Percentiles rank a stretch among this genome's conserved stretches.
phyloP scores from a whole-genome alignment of 2,888 invertebrate species.

The Tenthredo amoena region DNA sequence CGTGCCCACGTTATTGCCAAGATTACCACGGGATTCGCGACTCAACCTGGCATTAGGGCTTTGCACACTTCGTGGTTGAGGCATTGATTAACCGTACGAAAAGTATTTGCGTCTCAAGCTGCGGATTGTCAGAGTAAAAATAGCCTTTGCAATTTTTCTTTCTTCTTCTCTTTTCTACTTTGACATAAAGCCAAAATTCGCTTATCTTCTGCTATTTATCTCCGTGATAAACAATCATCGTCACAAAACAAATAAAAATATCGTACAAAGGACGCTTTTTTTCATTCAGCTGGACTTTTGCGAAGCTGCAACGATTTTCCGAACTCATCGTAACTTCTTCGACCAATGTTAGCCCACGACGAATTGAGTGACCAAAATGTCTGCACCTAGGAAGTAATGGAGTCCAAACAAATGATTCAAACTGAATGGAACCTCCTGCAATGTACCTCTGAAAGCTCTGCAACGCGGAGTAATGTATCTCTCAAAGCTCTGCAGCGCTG shows the following conservation, averaged over 20 bases:
- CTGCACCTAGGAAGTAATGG: background rate
- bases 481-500: background rate
- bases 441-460: background rate
- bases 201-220: background rate
- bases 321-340: background rate
- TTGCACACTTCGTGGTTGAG: conserved; percentile 3
- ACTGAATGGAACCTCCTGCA: background rate
- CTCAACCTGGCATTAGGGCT: conserved; percentile 21
- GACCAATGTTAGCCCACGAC: background rate
- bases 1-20: conserved; percentile 27
- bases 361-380: background rate
- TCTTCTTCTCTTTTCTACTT: background rate
- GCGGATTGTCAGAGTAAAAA: background rate
- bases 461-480: background rate
- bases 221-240: background rate
- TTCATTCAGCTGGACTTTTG: background rate
- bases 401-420: background rate
- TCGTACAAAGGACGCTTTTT: no score
- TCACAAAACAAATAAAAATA: background rate
- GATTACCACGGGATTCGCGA: conserved; percentile 29
- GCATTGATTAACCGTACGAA: conserved; percentile 29
- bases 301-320: background rate
- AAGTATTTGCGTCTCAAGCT: background rate
- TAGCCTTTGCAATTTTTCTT: background rate
- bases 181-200: background rate